Evolutionary conservation across 1,140 invertebrate genomes (phyloP), one percentile per base, ranked within the genome.

Genomic region (Euura saliciscinereae): DNA sequence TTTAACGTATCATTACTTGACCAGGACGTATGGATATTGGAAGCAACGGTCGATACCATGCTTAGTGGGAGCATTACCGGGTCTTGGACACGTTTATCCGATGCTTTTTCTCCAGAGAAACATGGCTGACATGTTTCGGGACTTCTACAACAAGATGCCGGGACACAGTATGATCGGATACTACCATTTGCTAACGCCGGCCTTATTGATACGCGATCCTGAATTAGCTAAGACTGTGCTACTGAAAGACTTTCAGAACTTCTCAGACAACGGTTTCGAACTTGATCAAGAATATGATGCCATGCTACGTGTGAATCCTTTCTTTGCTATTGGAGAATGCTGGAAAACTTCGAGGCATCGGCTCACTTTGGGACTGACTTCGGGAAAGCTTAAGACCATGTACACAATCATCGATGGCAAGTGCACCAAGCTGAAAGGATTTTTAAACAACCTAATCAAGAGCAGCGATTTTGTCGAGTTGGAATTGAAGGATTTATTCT

Each of bases 11-110:
- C 28, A 28, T 28, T 86, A 81, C 69, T 78, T 80, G 10, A 79
- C 76, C 1, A 76, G 76, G 44, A 81, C 78, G 11, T 78, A 78
- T 51, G 71, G 76, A 66, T 88, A 89, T 73, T 90, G 88, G 88
- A 71, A 79, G 65, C 76, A 82, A 0, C 78, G 77, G 76, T 81
- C 82, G 4, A 82, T 90, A 0, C 83, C 84, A 44, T 84, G 86
- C 73, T 77, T 82, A 11, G 79, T 76, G 11, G 71, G 67, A 42
- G n/a, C 43, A 4, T 10, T 77, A 6, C 76, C 78, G 7, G 64
- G 69, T 8, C 59, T 78, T 44, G 78, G 77, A 13, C 68, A 79
- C 64, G 66, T 73, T 2, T 69, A 73, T 7, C 45, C 74, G 7
- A 6, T 78, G 6, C 8, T 76, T 1, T 59, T 71, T 11, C 11